A percentile compares a stretch with the other conserved stretches of the same genome.
These are phyloP conservation scores for Drosophila setosimentum DNA, from an alignment of 2,888 invertebrate species.

Conservation along the genomic window DNA sequence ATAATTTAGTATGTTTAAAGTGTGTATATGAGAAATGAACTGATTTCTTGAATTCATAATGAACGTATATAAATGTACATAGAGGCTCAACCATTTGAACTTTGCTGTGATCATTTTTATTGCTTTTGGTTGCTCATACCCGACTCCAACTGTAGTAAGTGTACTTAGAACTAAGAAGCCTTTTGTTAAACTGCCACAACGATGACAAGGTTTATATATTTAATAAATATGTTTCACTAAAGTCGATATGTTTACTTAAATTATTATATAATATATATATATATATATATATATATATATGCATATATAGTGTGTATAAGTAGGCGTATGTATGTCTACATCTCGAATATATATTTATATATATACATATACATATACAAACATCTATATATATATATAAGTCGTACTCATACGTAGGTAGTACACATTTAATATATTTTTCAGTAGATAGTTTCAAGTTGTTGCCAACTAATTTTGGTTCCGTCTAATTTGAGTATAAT, in stretches of 20 bases:
- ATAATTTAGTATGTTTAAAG: neutral
- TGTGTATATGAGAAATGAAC: neutral
- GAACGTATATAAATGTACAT: constrained; percentile 4
- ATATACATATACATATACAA: constrained; percentile 25
- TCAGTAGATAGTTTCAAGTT: constrained; percentile 24
- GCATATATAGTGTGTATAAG: constrained; percentile 11
- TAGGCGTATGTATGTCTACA: constrained; percentile 28
- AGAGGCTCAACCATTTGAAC: constrained; percentile 8
- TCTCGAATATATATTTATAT: constrained; percentile 16
- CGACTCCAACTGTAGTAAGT: constrained; percentile 52
- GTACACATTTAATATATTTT: constrained; percentile 12
- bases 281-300: constrained; percentile 26
- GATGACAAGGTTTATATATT: constrained; percentile 47
- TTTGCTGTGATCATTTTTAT: constrained; percentile 29
- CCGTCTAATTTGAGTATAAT: constrained; percentile 21
- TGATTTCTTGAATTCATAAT: neutral
- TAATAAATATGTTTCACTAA: constrained; percentile 44
- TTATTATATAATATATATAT: constrained; percentile 40
- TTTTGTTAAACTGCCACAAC: constrained; percentile 56
- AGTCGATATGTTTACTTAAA: constrained; percentile 61
- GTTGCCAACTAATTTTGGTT: constrained; percentile 18
- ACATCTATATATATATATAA: constrained; percentile 24
- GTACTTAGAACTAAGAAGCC: constrained; percentile 59
- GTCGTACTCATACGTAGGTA: constrained; percentile 26
- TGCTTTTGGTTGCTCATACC: constrained; percentile 45